A percentile compares a stretch with the other conserved stretches of the same genome.
phyloP scores from a whole-genome alignment of 2,113 vertebrate genomes.

The Tretioscincus oriximinensis region DNA sequence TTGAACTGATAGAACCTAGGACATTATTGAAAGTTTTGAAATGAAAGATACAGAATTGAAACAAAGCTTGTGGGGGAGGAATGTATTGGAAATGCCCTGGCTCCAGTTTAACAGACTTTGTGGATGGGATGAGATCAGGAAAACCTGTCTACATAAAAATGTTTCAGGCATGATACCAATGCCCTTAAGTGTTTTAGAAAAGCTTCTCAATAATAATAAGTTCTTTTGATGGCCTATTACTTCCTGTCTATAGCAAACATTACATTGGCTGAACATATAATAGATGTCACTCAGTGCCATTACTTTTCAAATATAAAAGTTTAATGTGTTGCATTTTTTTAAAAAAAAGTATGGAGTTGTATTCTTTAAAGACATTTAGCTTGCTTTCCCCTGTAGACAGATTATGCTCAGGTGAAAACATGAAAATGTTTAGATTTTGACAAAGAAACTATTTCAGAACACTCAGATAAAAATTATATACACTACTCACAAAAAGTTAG shows the following conservation, averaged over 20 bases:
- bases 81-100: neutral
- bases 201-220: slow-evolving; percentile 41
- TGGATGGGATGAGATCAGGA: slow-evolving; percentile 4
- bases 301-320: slow-evolving; percentile 30
- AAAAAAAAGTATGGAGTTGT: slow-evolving; percentile 15
- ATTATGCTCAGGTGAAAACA: slow-evolving; percentile 55
- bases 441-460: slow-evolving; percentile 45
- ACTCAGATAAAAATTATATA: no score
- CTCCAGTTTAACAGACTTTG: slow-evolving; percentile 16
- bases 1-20: neutral
- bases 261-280: slow-evolving; percentile 34
- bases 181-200: slow-evolving; percentile 34
- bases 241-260: slow-evolving; percentile 36
- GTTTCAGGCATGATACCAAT: slow-evolving; percentile 34
- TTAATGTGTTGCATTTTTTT: slow-evolving; percentile 29
- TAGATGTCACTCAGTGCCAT: slow-evolving; percentile 33
- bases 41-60: neutral
- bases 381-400: slow-evolving; percentile 26
- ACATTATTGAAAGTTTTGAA: neutral
- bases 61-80: neutral
- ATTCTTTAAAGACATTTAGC: slow-evolving; percentile 8
- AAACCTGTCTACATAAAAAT: slow-evolving; percentile 27
- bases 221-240: slow-evolving; percentile 40
- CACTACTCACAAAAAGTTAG: no score
- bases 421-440: slow-evolving; percentile 58